Conservation (phyloP, 2,113 vertebrate genomes). For the Pao palembangensis region DNA sequence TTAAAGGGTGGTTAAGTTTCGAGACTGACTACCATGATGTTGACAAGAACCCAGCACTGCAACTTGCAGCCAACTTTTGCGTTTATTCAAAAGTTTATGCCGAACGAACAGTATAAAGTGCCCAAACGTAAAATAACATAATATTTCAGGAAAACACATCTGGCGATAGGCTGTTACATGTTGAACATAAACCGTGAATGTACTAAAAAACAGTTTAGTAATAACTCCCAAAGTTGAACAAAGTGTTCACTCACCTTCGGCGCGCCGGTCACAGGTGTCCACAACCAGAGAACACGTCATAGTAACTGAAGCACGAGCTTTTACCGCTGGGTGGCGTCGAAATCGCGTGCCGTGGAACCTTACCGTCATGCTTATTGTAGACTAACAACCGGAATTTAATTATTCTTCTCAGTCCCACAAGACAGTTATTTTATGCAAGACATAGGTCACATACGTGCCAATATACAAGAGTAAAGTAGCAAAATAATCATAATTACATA, state of each 20-base stretch:
- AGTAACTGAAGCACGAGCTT: no score
- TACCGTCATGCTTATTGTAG: slow-evolving; percentile 50
- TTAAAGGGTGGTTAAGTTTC: no score
- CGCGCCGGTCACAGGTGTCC: slow-evolving; percentile 23
- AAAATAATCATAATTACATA: no score
- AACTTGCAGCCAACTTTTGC: neutral
- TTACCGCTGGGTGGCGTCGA: slow-evolving; percentile 39
- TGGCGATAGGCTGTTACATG: neutral
- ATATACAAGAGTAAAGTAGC: no score
- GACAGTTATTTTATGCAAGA: no score
- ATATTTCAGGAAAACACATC: neutral
- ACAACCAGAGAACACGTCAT: slow-evolving; percentile 27
- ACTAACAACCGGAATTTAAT: no score
- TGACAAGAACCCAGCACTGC: neutral
- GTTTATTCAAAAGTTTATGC: no score
- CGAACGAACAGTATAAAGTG: neutral
- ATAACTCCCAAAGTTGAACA: slow-evolving; percentile 1
- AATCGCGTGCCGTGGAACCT: accelerated
- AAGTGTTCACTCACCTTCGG: slow-evolving; percentile 36
- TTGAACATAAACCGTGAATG: no score
- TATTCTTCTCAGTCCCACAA: no score
- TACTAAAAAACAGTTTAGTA: no score
- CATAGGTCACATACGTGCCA: no score
- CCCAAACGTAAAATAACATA: neutral
- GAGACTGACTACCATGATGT: neutral